These are phyloP conservation scores for Pheosia tremula DNA, from an alignment of 2,888 invertebrate genomes.

Conservation along the genomic window DNA sequence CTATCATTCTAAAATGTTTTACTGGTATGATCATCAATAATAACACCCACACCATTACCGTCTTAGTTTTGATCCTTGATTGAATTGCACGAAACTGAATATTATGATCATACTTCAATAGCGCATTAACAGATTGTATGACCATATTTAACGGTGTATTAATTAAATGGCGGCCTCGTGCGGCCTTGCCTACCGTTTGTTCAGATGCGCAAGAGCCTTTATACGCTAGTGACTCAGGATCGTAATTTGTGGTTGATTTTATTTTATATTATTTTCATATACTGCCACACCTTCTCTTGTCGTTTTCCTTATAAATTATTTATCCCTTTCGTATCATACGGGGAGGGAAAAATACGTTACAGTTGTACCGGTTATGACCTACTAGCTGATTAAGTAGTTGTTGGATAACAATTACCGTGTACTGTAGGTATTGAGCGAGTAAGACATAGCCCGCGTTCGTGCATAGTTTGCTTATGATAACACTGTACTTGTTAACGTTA, in stretches of 20 bases:
- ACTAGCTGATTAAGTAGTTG: no score
- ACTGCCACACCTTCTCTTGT: neutral
- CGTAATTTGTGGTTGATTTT: neutral
- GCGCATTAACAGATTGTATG: conserved; percentile 19
- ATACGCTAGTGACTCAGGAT: conserved; percentile 43
- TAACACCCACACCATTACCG: neutral
- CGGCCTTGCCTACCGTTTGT: conserved; percentile 69
- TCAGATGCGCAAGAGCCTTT: conserved; percentile 60
- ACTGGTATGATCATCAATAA: neutral
- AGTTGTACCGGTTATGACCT: no score
- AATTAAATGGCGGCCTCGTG: conserved; percentile 61
- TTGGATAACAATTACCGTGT: no score
- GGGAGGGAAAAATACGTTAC: neutral
- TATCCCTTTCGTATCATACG: neutral
- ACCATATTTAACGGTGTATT: conserved; percentile 39
- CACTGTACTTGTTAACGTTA: neutral
- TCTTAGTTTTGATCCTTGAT: neutral
- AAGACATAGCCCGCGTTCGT: neutral
- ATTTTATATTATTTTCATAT: neutral
- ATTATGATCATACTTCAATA: conserved; percentile 1
- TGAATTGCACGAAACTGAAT: neutral
- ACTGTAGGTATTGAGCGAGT: neutral
- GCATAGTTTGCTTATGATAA: neutral
- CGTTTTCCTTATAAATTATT: neutral
- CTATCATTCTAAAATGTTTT: neutral